Conservation (phyloP, 2,888 invertebrate genomes). For the Coremacera marginata region DNA sequence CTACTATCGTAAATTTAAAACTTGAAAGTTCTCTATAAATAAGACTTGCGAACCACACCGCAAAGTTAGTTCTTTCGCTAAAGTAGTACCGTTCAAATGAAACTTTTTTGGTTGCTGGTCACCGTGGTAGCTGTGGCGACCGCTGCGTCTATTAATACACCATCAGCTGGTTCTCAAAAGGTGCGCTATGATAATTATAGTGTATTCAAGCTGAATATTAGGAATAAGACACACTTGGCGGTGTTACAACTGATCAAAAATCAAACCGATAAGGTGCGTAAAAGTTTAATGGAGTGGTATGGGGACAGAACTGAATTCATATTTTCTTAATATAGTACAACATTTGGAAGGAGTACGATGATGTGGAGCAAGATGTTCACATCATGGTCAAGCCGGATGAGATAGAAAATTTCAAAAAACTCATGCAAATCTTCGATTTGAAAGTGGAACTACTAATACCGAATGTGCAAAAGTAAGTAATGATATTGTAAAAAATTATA, state of each 20-base stretch:
- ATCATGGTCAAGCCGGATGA: slow-evolving; percentile 75
- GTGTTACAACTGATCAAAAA: slow-evolving; percentile 60
- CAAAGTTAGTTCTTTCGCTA: slow-evolving; percentile 22
- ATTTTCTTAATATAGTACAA: slow-evolving; percentile 52
- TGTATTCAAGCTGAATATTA: slow-evolving; percentile 67
- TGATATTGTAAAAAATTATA: slow-evolving; percentile 6
- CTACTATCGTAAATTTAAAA: not conserved
- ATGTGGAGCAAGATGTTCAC: slow-evolving; percentile 67
- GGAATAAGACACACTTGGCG: slow-evolving; percentile 70
- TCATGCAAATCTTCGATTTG: slow-evolving; percentile 67
- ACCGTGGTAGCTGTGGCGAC: slow-evolving; percentile 50
- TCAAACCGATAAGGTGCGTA: slow-evolving; percentile 50
- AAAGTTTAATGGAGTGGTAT: not conserved
- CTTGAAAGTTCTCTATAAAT: not conserved
- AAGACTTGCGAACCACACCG: not conserved
- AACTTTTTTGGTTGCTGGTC: slow-evolving; percentile 51
- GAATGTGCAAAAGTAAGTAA: slow-evolving; percentile 74
- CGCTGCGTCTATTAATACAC: slow-evolving; percentile 47
- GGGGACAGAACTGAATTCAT: too few species aligned
- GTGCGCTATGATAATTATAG: slow-evolving; percentile 63
- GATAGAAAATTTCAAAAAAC: slow-evolving; percentile 68
- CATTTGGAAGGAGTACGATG: slow-evolving; percentile 63
- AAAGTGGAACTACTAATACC: slow-evolving; percentile 70
- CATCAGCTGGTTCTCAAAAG: slow-evolving; percentile 46
- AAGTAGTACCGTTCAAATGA: slow-evolving; percentile 42